Percentiles rank a stretch among this genome's conserved stretches.
These are phyloP conservation scores for Stegana nigrithorax DNA, from an alignment of 2,888 invertebrate species.

Conservation along the genomic window DNA sequence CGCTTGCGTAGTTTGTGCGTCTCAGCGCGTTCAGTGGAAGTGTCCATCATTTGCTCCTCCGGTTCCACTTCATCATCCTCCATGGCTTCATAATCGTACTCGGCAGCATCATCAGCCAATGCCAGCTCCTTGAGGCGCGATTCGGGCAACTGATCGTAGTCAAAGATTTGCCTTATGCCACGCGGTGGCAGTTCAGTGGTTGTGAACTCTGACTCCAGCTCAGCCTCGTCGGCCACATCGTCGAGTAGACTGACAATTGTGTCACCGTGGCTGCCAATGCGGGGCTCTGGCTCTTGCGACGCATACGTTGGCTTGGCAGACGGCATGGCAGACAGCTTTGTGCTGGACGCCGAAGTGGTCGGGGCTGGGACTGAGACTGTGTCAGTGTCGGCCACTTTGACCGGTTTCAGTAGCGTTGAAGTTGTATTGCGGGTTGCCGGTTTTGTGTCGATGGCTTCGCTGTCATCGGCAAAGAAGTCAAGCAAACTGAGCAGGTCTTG, in stretches of 20 bases:
- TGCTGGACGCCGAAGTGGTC: no score
- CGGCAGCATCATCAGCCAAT: neutral
- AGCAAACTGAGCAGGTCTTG: slow-evolving; percentile 63
- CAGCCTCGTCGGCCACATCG: slow-evolving; percentile 27
- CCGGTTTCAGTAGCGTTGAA: slow-evolving; percentile 41
- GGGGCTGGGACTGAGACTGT: no score
- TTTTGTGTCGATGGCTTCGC: slow-evolving; percentile 36
- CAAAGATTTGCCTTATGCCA: slow-evolving; percentile 64
- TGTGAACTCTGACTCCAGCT: slow-evolving; percentile 36
- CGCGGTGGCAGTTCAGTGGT: slow-evolving; percentile 55
- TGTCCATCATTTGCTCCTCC: no score
- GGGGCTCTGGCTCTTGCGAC: slow-evolving; percentile 44
- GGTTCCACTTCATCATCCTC: neutral
- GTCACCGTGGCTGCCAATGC: slow-evolving; percentile 47
- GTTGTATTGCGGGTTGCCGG: slow-evolving; percentile 26
- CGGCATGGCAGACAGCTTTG: slow-evolving; percentile 37
- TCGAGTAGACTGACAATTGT: slow-evolving; percentile 43
- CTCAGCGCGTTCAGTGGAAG: no score
- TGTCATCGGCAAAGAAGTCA: slow-evolving; percentile 64
- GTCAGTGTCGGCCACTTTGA: slow-evolving; percentile 31
- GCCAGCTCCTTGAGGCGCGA: slow-evolving; percentile 46
- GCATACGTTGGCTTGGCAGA: neutral
- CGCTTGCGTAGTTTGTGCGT: slow-evolving; percentile 54
- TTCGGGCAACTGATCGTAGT: slow-evolving; percentile 67
- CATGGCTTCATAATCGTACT: neutral